phyloP scores from a whole-genome alignment of 2,113 vertebrate species.

The Phrynosoma blainvillii region DNA sequence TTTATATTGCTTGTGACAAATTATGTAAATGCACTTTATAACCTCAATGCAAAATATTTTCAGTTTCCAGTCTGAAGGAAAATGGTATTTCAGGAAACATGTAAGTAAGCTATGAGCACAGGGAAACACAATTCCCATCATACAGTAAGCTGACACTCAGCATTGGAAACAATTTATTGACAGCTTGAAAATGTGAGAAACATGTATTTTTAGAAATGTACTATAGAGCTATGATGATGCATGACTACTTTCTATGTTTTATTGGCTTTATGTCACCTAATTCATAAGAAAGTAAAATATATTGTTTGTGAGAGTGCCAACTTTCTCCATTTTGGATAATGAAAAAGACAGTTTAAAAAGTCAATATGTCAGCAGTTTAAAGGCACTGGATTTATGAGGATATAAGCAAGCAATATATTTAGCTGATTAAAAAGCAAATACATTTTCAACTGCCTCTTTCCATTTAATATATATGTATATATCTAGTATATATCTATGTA shows the following conservation, averaged over 20 bases:
- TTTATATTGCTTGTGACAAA: constrained; percentile 48
- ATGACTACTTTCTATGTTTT: constrained; percentile 1
- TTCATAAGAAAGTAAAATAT: constrained; percentile 25
- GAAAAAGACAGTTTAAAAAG: constrained; percentile 25
- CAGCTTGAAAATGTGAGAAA: constrained; percentile 15
- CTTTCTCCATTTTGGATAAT: constrained; percentile 21
- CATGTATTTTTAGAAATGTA: constrained; percentile 22
- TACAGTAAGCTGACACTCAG: background rate
- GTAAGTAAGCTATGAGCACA: background rate
- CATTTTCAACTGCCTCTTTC: constrained; percentile 16
- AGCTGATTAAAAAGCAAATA: constrained; percentile 20
- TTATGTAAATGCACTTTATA: constrained; percentile 38
- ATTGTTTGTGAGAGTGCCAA: constrained; percentile 14
- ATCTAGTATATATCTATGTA: background rate
- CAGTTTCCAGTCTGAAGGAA: constrained; percentile 47
- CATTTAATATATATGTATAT: background rate
- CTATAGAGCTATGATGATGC: constrained; percentile 31
- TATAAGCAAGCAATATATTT: constrained; percentile 10
- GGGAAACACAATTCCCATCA: background rate
- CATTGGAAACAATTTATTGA: constrained; percentile 12
- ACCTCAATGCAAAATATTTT: constrained; percentile 58
- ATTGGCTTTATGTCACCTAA: constrained; percentile 25
- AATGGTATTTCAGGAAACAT: constrained; percentile 4
- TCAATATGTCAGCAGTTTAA: constrained; percentile 15
- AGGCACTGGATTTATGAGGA: background rate